Conservation (phyloP, 2,888 invertebrate genomes). For the Drosophila affinis region DNA sequence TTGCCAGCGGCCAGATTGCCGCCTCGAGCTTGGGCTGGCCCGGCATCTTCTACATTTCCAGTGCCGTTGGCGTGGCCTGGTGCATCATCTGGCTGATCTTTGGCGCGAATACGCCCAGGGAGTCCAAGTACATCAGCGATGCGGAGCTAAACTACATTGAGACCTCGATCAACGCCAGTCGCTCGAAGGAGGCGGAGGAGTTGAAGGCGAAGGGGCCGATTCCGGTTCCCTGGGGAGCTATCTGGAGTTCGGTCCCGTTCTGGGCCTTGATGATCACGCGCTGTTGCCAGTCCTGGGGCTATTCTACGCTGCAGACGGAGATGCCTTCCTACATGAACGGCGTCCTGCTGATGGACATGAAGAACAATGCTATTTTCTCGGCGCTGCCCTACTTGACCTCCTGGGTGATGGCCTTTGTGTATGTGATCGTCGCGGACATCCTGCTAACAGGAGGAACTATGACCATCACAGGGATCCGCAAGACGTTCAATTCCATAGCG, state of each 20-base stretch:
- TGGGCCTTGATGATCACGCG: conserved; percentile 86
- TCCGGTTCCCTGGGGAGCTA: conserved; percentile 87
- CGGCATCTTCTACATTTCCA: conserved; percentile 87
- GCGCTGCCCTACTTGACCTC: conserved; percentile 85
- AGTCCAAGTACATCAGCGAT: conserved; percentile 85
- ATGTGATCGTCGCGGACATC: conserved; percentile 83
- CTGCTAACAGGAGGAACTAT: conserved; percentile 82
- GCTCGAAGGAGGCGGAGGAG: conserved; percentile 24
- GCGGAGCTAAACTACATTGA: conserved; percentile 87
- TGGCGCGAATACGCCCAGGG: conserved; percentile 86
- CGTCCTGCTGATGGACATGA: conserved; percentile 86
- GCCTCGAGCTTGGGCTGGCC: conserved; percentile 87
- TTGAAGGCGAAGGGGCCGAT: conserved; percentile 60
- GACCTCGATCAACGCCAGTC: conserved; percentile 78
- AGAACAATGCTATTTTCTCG: conserved; percentile 85
- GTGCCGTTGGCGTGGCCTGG: conserved; percentile 85
- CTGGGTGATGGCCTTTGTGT: conserved; percentile 85
- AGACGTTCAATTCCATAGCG: conserved; percentile 75
- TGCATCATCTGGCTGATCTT: conserved; percentile 85
- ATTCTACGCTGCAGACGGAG: conserved; percentile 88
- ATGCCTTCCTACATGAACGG: conserved; percentile 88
- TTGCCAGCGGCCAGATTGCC: conserved; percentile 87
- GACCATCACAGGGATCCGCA: conserved; percentile 78
- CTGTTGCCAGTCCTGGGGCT: conserved; percentile 89
- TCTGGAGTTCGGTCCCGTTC: conserved; percentile 87